These are phyloP conservation scores for Danio tinwini DNA, from an alignment of 2,797 vertebrate species.

Conservation along the genomic window DNA sequence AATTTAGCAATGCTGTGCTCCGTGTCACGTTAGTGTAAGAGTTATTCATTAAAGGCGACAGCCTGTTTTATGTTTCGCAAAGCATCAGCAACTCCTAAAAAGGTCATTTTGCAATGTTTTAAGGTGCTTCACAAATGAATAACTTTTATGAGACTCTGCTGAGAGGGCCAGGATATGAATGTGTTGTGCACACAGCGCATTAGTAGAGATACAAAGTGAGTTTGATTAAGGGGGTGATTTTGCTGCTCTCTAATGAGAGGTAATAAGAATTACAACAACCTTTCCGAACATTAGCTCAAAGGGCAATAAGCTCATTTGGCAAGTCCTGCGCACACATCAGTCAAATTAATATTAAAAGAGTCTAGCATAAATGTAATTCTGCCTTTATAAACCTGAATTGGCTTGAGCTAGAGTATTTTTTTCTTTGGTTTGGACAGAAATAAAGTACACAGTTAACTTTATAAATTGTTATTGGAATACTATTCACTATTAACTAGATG, in stretches of 20 bases:
- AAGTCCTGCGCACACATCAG: conserved; percentile 21
- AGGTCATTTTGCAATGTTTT: conserved; percentile 51
- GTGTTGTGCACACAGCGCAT: conserved; percentile 55
- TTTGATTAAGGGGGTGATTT: conserved; percentile 59
- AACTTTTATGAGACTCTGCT: conserved; percentile 58
- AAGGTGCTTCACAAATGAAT: conserved; percentile 58
- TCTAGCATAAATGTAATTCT: conserved; percentile 26
- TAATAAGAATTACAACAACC: conserved; percentile 62
- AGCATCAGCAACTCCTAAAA: conserved; percentile 48
- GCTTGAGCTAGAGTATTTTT: not conserved
- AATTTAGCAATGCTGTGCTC: conserved; percentile 80
- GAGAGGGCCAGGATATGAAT: conserved; percentile 55
- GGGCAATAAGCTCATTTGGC: conserved; percentile 53
- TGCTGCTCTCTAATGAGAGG: conserved; percentile 61
- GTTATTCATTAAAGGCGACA: conserved; percentile 56
- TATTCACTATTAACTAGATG: no score
- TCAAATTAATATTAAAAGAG: conserved; percentile 48
- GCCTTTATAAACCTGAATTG: not conserved
- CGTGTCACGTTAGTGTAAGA: conserved; percentile 66
- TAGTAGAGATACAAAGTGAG: conserved; percentile 41
- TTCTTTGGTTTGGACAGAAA: not conserved
- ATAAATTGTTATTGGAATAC: no score
- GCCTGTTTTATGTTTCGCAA: conserved; percentile 48
- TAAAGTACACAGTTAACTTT: no score
- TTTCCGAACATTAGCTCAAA: conserved; percentile 55